These are phyloP conservation scores for Atractosteus spatula DNA, from an alignment of 2,113 vertebrate species.

Conservation along the genomic window DNA sequence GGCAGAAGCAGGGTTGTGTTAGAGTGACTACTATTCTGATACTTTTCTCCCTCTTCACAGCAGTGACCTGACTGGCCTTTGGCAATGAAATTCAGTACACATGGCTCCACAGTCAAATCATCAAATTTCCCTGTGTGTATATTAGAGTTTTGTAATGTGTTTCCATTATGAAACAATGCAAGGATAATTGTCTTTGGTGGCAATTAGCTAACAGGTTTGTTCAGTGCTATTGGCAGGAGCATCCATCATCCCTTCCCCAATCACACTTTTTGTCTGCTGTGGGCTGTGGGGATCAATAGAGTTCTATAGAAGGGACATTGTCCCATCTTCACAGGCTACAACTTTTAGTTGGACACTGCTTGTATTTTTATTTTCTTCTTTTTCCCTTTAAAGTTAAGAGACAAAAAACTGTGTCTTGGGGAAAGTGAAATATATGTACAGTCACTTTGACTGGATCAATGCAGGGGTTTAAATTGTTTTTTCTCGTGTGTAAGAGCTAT, in stretches of 20 bases:
- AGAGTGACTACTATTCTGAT: slow-evolving; percentile 78
- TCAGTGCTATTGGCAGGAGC: slow-evolving; percentile 89
- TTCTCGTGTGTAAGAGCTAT: slow-evolving; percentile 37
- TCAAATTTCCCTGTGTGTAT: slow-evolving; percentile 92
- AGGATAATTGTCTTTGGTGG: slow-evolving; percentile 97
- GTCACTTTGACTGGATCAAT: slow-evolving; percentile 81
- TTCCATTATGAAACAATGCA: slow-evolving; percentile 94
- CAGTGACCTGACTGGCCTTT: slow-evolving; percentile 78
- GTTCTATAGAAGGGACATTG: slow-evolving; percentile 92
- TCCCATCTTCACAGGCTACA: slow-evolving; percentile 85
- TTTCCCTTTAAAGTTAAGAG: slow-evolving; percentile 82
- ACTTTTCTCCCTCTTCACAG: slow-evolving; percentile 64
- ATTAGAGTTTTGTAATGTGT: slow-evolving; percentile 94
- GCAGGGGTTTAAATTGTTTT: slow-evolving; percentile 74
- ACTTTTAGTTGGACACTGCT: slow-evolving; percentile 72
- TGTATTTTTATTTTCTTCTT: slow-evolving; percentile 78
- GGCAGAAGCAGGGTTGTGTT: slow-evolving; percentile 1
- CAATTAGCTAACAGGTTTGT: slow-evolving; percentile 98
- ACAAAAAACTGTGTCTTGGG: slow-evolving; percentile 66
- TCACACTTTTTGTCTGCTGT: slow-evolving; percentile 76
- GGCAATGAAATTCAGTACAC: slow-evolving; percentile 84
- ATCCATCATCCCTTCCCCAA: slow-evolving; percentile 85
- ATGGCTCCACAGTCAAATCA: slow-evolving; percentile 79
- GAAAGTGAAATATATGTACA: slow-evolving; percentile 72
- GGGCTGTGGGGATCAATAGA: slow-evolving; percentile 89